Evolutionary conservation across 1,140 invertebrate species (phyloP), one percentile per base, ranked within the genome.

Genomic region (Branchinecta lindahli): DNA sequence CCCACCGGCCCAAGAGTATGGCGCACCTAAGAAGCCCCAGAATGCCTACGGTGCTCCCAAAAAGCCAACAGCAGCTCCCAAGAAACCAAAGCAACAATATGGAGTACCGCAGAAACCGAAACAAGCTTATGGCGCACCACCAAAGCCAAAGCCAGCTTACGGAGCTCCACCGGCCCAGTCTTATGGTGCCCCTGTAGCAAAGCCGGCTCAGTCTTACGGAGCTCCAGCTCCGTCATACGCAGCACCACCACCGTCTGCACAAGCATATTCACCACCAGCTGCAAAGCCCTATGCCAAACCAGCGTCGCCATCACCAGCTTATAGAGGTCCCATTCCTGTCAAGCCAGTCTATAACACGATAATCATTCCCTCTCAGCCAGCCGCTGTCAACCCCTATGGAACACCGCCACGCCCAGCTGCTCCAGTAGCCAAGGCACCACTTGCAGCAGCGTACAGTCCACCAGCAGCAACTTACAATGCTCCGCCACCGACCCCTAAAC

Each of bases 111-210:
- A 61, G 6, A 12, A 12, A 61, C 12, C 18, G 12, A 12, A 61
- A 61, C 12, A 20, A 20, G 18, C 52, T 6, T 61, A 61, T 61
- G 52, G 52, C 52, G 12, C 52, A 12, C 52, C 52, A 61, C 12
- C 2, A 15, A 12, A 61, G 12, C 70, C 70, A 20, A 71, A 71
- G 46, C 44, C 10, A 7, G 18, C n/a, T 10, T 61, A 61, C 52
- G 18, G 52, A 20, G 52, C 52, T 61, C 52, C 52, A 6, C 12
- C 18, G 52, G 18, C 12, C 12, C 52, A 12, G 2, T 61, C 52
- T 15, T 61, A 61, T 61, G 52, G 12, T 61, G 12, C 52, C 18
- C 18, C 52, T 61, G 12, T 20, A 61, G 12, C 52, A 61, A 15
- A 15, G 52, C 52, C 12, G 6, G 12, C 6, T 61, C 12, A 61